Conservation (phyloP, 1,140 invertebrate species). For the Phymastichus coffea region DNA sequence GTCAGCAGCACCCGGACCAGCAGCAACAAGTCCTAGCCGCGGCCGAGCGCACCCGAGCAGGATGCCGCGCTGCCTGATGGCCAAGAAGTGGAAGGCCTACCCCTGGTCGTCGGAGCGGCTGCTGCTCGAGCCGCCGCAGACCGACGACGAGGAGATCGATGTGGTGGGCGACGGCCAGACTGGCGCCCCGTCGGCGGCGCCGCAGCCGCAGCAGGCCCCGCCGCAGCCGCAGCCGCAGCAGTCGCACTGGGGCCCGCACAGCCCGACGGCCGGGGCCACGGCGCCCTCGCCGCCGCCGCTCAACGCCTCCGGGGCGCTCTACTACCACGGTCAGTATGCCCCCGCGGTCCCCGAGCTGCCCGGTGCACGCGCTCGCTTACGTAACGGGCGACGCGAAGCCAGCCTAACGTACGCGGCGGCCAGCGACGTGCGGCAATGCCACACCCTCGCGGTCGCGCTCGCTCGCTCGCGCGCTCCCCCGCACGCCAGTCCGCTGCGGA, state of each 20-base stretch:
- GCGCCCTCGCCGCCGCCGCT: constrained; percentile 72
- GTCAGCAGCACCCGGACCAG: background rate
- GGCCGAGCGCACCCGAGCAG: constrained; percentile 42
- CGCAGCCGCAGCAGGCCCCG: constrained; percentile 21
- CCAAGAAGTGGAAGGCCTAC: constrained; percentile 87
- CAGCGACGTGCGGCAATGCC: constrained; percentile 9
- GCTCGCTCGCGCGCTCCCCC: too few relatives aligned
- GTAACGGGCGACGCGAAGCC: background rate
- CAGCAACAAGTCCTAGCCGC: background rate
- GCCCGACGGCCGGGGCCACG: constrained; percentile 70
- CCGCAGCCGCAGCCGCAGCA: constrained; percentile 39
- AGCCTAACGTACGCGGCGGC: too few relatives aligned
- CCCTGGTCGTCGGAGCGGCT: constrained; percentile 61
- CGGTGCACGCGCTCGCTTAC: background rate
- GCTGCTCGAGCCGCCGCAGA: constrained; percentile 38
- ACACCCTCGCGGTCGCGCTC: constrained; percentile 25
- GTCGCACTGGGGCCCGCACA: constrained; percentile 70
- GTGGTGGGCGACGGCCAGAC: constrained; percentile 65
- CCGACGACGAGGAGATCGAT: constrained; percentile 80
- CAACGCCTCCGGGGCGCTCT: constrained; percentile 59
- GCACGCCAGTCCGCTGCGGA: too few relatives aligned
- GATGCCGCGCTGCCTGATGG: constrained; percentile 87
- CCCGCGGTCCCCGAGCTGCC: too few relatives aligned
- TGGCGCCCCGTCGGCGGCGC: background rate
- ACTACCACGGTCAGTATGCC: constrained; percentile 64